A percentile compares a stretch with the other conserved stretches of the same genome.
These are phyloP conservation scores for Nerophis lumbriciformis DNA, from an alignment of 2,113 vertebrate genomes.

Conservation along the genomic window DNA sequence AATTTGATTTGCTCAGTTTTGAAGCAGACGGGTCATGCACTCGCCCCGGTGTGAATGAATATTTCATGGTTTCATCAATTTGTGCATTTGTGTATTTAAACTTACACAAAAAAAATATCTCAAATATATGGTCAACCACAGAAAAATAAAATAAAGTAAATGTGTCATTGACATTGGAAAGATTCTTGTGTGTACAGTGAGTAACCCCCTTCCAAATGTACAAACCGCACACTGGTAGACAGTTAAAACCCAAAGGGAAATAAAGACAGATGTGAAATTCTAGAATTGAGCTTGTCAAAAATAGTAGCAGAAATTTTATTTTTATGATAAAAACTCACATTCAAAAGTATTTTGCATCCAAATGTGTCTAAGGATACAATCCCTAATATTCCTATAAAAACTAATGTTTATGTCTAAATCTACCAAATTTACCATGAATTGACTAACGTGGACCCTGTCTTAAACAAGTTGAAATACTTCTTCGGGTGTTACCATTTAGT, in stretches of 20 bases:
- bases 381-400: background rate
- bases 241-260: conserved; percentile 62
- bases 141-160: conserved; percentile 55
- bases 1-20: conserved; percentile 6
- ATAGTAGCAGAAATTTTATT: conserved; percentile 43
- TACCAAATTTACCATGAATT: background rate
- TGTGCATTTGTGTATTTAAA: conserved; percentile 41
- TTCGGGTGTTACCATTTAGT: no score
- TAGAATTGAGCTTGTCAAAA: conserved; percentile 56
- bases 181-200: conserved; percentile 50
- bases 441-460: no score
- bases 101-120: conserved; percentile 40
- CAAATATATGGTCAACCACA: conserved; percentile 52
- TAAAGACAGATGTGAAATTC: conserved; percentile 66
- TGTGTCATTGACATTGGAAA: conserved; percentile 52
- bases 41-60: conserved; percentile 7
- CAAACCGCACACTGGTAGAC: conserved; percentile 59
- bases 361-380: conserved; percentile 20
- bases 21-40: conserved; percentile 4
- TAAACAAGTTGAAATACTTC: no score
- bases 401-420: no score
- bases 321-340: conserved; percentile 44
- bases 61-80: conserved; percentile 24
- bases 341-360: conserved; percentile 27
- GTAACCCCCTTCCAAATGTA: conserved; percentile 55